Conservation (phyloP, 1,140 invertebrate genomes). For the Rhopalosiphum maidis region DNA sequence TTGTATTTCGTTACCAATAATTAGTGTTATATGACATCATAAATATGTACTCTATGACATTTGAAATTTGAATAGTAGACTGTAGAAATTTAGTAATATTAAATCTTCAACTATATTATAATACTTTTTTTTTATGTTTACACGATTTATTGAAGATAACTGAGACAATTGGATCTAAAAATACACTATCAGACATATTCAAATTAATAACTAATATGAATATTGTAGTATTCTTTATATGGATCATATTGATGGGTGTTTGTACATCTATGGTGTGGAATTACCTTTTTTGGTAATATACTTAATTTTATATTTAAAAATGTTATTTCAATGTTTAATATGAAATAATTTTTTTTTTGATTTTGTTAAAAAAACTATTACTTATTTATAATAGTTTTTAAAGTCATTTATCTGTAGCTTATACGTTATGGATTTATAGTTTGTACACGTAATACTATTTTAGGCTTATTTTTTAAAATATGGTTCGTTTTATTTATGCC, state of each 20-base stretch:
- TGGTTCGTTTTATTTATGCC: background rate
- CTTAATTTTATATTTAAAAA: background rate
- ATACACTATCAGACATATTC: background rate
- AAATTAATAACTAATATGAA: background rate
- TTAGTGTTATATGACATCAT: no score
- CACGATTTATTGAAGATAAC: background rate
- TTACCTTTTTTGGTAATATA: constrained; percentile 76
- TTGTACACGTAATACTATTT: background rate
- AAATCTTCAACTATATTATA: background rate
- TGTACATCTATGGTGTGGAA: constrained; percentile 87
- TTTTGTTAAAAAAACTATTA: background rate
- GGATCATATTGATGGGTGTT: constrained; percentile 82
- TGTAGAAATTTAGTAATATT: background rate
- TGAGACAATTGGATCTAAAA: background rate
- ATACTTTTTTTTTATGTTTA: background rate
- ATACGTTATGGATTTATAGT: background rate
- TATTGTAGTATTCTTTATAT: constrained; percentile 65
- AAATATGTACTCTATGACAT: no score
- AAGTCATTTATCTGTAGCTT: background rate
- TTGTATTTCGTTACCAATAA: background rate
- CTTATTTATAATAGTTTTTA: background rate
- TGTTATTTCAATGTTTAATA: background rate
- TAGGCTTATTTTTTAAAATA: background rate
- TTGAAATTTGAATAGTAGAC: background rate
- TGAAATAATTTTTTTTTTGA: background rate